These are phyloP conservation scores for Pempheris klunzingeri DNA, from an alignment of 2,797 vertebrate genomes.

Conservation along the genomic window DNA sequence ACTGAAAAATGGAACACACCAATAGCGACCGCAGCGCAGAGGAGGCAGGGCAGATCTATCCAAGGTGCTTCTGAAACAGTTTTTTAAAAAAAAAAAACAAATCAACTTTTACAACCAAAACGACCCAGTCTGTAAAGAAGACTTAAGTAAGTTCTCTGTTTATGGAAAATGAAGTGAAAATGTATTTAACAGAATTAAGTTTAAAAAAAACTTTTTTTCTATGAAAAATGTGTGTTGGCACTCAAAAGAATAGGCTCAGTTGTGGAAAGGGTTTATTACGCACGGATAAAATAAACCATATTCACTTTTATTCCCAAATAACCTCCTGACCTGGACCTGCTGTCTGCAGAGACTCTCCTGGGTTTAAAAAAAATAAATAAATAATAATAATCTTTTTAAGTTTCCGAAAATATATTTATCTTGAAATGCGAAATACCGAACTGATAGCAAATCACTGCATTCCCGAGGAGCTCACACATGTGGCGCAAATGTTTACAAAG, in stretches of 20 bases:
- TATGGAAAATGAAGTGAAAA: conserved; percentile 6
- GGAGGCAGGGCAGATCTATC: conserved; percentile 35
- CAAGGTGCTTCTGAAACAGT: conserved; percentile 22
- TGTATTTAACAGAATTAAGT: neutral
- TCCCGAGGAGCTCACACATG: too few species aligned
- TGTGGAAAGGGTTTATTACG: neutral
- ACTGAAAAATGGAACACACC: conserved; percentile 27
- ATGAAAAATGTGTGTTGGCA: neutral
- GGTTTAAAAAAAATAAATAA: too few species aligned
- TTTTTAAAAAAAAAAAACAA: conserved; percentile 8
- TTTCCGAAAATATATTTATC: neutral
- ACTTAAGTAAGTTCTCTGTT: neutral
- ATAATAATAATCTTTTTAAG: too few species aligned
- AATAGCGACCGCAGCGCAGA: conserved; percentile 51
- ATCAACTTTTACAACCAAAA: conserved; percentile 22
- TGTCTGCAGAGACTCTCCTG: too few species aligned
- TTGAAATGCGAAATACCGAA: too few species aligned
- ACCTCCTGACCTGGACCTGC: too few species aligned
- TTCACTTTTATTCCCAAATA: too few species aligned
- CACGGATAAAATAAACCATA: neutral
- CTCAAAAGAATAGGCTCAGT: neutral
- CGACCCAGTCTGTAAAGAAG: neutral
- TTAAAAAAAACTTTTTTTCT: too few species aligned
- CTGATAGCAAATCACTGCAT: neutral
- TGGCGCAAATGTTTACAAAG: conserved; percentile 44